Evolutionary conservation across 2,888 invertebrate genomes (phyloP), one percentile per base, ranked within the genome.

Genomic region (Caenorhabditis uteleia): DNA sequence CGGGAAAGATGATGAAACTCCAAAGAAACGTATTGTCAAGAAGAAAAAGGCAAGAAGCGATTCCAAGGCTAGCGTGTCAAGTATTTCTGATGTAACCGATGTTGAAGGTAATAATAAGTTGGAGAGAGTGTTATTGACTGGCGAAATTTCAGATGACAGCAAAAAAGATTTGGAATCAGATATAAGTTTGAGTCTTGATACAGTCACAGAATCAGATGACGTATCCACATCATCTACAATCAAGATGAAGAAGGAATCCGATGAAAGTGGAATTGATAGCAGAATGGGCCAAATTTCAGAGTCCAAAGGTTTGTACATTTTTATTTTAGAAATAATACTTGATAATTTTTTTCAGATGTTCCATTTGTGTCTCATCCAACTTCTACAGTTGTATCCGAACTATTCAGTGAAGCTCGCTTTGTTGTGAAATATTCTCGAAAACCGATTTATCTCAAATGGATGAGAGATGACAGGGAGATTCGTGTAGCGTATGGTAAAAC

Each of bases 361-460:
- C 56, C 56, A 16, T 62, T 62, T 29, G 40, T 47, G 6, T 14
- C 26, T n/a, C 62, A 56, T 18, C 62, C 62, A 33, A 6, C 26
- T 4, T 36, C 56, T 0, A 14, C 33, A 8, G 39, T 39, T 7
- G 47, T 56, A 3, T 34, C 51, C 5, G 49, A 56, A 31, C 26
- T 49, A n/a, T 25, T 33, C 0, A 48, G 53, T 1, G 58, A 64
- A 21, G 58, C 54, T 1, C 23, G 10, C 5, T 59, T 59, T 44
- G 16, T 20, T 12, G 55, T 65, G 16, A 47, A 42, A 18, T 58
- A 38, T 33, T 59, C 55, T n/a, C 49, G 50, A 10, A 65, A 66
- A 36, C 59, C 66, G 25, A 54, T 60, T 6, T 56, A 56, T 27
- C 42, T 66, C 18, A 59, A 60, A 48, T 66, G 66, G 66, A 55